phyloP scores from a whole-genome alignment of 2,888 invertebrate species.

The Invenusta paracnida region DNA sequence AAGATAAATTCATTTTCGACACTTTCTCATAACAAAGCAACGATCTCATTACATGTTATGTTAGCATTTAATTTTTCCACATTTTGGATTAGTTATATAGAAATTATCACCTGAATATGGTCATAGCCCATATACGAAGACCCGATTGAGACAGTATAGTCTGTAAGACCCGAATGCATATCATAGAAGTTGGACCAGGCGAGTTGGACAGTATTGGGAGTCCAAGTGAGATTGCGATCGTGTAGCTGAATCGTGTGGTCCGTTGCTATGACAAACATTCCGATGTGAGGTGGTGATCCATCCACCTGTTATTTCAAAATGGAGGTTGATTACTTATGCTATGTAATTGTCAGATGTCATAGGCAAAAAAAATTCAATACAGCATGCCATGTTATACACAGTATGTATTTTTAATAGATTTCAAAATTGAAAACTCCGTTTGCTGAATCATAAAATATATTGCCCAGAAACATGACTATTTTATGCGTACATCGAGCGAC shows the following conservation, averaged over 20 bases:
- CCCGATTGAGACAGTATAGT: neutral
- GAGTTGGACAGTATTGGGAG: neutral
- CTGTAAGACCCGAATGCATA: neutral
- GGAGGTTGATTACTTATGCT: too few species aligned
- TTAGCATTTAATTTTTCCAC: neutral
- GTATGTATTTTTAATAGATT: too few species aligned
- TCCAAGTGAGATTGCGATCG: neutral
- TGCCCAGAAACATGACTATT: too few species aligned
- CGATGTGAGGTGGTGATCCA: neutral
- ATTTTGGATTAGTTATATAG: neutral
- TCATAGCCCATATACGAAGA: neutral
- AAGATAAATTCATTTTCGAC: too few species aligned
- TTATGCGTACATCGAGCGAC: too few species aligned
- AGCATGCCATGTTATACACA: too few species aligned
- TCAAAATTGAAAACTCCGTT: too few species aligned
- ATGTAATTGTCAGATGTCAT: too few species aligned
- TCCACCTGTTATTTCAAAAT: neutral
- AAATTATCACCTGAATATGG: neutral
- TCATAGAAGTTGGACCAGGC: neutral
- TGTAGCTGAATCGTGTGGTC: neutral
- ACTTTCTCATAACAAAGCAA: too few species aligned
- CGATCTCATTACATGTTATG: too few species aligned
- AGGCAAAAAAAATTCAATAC: too few species aligned
- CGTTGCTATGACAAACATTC: neutral
- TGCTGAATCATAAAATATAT: too few species aligned